Evolutionary conservation across 2,888 invertebrate genomes (phyloP).

Genomic region (Lacanobia wlatinum): DNA sequence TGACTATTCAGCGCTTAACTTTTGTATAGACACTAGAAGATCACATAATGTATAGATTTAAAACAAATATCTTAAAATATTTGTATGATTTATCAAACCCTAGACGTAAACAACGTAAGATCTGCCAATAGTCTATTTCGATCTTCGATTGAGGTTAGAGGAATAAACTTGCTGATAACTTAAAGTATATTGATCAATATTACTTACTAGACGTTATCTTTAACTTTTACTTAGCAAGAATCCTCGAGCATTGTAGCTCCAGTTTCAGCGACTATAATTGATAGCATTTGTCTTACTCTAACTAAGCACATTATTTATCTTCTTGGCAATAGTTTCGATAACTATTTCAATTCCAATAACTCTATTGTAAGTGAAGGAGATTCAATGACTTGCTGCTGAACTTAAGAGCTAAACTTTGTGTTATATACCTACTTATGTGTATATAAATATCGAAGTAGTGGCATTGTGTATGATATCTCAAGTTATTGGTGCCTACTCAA

Average conservation of each 20-base stretch:
- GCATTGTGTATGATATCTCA: slow-evolving; percentile 13
- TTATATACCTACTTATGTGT: slow-evolving; percentile 26
- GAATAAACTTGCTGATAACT: not conserved
- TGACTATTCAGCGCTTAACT: no score
- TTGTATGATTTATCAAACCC: not conserved
- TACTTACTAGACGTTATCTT: slow-evolving; percentile 36
- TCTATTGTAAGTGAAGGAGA: slow-evolving; percentile 62
- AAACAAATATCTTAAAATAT: not conserved
- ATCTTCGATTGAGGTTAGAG: not conserved
- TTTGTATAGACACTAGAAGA: no score
- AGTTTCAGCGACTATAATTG: slow-evolving; percentile 49
- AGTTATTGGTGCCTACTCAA: not conserved
- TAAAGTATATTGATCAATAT: slow-evolving; percentile 30
- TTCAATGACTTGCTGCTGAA: slow-evolving; percentile 53
- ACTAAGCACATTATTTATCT: slow-evolving; percentile 66
- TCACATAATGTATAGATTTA: no score
- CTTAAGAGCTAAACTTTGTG: slow-evolving; percentile 40
- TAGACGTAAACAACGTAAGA: not conserved
- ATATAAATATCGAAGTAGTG: slow-evolving; percentile 6
- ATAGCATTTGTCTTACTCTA: slow-evolving; percentile 57
- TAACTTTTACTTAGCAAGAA: slow-evolving; percentile 48
- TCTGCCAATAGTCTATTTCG: not conserved
- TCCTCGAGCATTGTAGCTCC: slow-evolving; percentile 33
- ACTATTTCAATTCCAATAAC: slow-evolving; percentile 68
- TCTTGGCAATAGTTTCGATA: slow-evolving; percentile 65